Base-by-base conservation (phyloP, 2,113 vertebrate species). In the Cisticola juncidis region DNA sequence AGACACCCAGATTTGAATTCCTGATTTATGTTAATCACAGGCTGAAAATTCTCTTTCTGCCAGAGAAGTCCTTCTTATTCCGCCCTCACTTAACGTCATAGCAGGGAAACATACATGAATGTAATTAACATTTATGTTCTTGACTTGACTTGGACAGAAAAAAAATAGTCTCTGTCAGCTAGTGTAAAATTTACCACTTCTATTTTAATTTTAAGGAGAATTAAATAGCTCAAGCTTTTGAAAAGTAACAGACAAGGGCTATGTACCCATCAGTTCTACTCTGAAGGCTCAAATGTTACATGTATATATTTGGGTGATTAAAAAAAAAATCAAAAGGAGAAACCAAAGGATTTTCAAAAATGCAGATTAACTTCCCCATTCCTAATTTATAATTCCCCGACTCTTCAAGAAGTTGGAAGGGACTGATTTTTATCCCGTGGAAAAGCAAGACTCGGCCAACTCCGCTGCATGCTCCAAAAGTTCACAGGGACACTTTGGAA, bases 21-120 rank as follows among this genome's bases (percentile, higher is more conserved):
- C 93, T 88, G 72, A 97, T 96, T 96, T 97, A 96, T 95, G 93
- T 78, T 96, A 97, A 97, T 94, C 69, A 80, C 0, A 19, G 81
- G 21, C 60, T 70, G 71, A 96, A 97, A 94, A 78, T 72, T 92
- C 92, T 96, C 91, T 95, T 96, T 95, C 88, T 84, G 47, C 81
- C 14, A 5, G 40, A 94, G 40, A 83, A 81, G 54, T 65, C 66
- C 84, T 85, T 91, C 64, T 91, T 95, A 95, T 87, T 92, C 95
- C 12, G 0, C 76, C 62, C 82, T 86, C 80, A 88, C 76, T 94
- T 96, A 94, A 92, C 29, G 36, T 94, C 85, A 86, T 57, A 81
- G 50, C 8, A 9, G 50, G 38, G 72, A 95, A 94, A 94, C 92
- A 96, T 88, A 95, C 86, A 95, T 86, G 58, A 95, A 89, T 81